phyloP scores from a whole-genome alignment of 2,797 vertebrate species.

The Benthosema pterotum region DNA sequence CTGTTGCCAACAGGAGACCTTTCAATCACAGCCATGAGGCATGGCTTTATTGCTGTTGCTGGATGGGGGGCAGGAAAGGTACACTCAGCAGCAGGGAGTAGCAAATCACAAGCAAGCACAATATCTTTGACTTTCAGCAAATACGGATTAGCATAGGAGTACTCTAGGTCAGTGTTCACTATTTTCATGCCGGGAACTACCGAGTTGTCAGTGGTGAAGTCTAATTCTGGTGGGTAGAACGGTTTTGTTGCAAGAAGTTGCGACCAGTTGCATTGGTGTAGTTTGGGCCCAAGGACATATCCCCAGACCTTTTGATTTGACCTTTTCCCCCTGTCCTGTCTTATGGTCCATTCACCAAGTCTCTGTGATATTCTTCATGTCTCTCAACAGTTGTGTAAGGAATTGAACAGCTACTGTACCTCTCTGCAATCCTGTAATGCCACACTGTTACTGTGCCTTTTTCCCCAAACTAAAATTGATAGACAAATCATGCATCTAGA shows the following conservation, averaged over 20 bases:
- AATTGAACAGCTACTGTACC: constrained; percentile 38
- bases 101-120: too few relatives aligned
- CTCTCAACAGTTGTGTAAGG: constrained; percentile 34
- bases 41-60: not conserved
- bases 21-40: not conserved
- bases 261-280: too few relatives aligned
- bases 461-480: constrained; percentile 3
- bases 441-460: not conserved
- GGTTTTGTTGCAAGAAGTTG: too few relatives aligned
- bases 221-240: too few relatives aligned
- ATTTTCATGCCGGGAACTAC: too few relatives aligned
- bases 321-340: not conserved
- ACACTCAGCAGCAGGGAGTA: not conserved
- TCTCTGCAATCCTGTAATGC: constrained; percentile 29
- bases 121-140: too few relatives aligned
- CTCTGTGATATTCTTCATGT: not conserved
- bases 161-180: too few relatives aligned
- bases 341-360: not conserved
- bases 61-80: not conserved
- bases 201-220: too few relatives aligned
- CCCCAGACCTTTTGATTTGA: too few relatives aligned
- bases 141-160: too few relatives aligned
- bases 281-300: too few relatives aligned
- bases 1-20: not conserved
- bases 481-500: not conserved